Conservation (phyloP, 2,113 vertebrate species). For the Tragelaphus imberbis region DNA sequence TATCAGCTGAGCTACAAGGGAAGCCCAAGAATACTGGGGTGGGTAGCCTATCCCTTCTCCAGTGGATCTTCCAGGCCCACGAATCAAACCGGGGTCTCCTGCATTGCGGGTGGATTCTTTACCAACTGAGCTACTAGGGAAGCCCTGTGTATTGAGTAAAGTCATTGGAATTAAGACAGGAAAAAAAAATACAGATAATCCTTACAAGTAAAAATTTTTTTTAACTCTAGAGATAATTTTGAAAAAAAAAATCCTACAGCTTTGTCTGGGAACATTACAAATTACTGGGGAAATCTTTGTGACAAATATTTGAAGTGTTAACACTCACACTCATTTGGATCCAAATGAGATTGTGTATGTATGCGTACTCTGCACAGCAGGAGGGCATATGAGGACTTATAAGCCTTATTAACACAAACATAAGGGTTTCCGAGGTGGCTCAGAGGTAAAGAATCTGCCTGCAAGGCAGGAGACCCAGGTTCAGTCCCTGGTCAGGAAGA, state of each 20-base stretch:
- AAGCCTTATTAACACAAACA: background rate
- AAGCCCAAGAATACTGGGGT: background rate
- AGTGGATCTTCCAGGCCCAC: background rate
- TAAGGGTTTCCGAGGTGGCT: background rate
- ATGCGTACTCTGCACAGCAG: fast-evolving
- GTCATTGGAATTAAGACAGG: background rate
- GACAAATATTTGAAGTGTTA: background rate
- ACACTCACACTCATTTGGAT: too few relatives aligned
- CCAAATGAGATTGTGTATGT: fast-evolving
- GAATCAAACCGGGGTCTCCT: background rate
- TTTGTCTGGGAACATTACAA: background rate
- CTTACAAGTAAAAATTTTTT: too few relatives aligned
- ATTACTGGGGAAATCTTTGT: background rate
- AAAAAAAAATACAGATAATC: background rate
- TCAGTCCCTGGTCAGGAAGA: background rate
- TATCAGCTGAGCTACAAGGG: background rate
- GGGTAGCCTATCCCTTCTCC: background rate
- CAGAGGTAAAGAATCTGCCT: background rate
- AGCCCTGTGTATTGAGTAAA: background rate
- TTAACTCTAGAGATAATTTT: background rate
- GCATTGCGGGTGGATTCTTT: background rate
- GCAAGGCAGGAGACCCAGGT: background rate
- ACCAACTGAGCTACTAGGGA: background rate
- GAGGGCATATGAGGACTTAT: fast-evolving
- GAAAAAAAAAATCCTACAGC: background rate